Percentiles rank a stretch among this genome's conserved stretches.
Conservation (phyloP, 2,113 vertebrate species). For the Jaculus jaculus region DNA sequence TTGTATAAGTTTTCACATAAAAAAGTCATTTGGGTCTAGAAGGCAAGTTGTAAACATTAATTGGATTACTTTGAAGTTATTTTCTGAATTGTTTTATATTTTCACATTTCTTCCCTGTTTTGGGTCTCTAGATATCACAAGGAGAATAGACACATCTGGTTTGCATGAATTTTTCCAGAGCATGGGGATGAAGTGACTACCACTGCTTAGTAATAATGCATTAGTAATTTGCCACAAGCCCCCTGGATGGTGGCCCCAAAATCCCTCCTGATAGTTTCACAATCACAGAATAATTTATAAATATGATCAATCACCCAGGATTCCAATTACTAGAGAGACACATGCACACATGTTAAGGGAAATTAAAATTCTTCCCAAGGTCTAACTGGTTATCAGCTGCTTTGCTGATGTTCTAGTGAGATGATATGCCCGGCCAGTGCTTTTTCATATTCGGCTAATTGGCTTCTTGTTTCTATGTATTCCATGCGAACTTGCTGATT, state of each 20-base stretch:
- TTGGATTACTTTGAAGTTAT: slow-evolving; percentile 34
- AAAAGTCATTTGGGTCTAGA: neutral
- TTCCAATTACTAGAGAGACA: neutral
- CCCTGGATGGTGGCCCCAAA: neutral
- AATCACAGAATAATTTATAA: slow-evolving; percentile 25
- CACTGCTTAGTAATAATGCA: neutral
- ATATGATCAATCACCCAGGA: slow-evolving; percentile 43
- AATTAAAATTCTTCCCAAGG: slow-evolving; percentile 31
- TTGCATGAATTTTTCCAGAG: neutral
- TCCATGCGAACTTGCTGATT: neutral
- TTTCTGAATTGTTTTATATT: slow-evolving; percentile 28
- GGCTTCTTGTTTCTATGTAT: neutral
- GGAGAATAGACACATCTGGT: neutral
- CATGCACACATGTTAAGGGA: slow-evolving; percentile 9
- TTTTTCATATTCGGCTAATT: neutral
- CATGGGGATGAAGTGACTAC: neutral
- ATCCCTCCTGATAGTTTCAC: slow-evolving; percentile 6
- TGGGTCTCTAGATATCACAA: neutral
- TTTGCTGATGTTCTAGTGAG: neutral
- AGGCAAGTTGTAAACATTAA: slow-evolving; percentile 42
- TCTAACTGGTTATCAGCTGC: slow-evolving; percentile 10
- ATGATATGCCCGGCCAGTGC: neutral
- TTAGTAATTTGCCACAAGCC: neutral
- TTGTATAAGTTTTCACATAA: neutral
- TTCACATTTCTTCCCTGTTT: neutral